A percentile compares a stretch with the other conserved stretches of the same genome.
Evolutionary conservation across 2,888 invertebrate genomes (phyloP).

Genomic region (Tortrix viridana): DNA sequence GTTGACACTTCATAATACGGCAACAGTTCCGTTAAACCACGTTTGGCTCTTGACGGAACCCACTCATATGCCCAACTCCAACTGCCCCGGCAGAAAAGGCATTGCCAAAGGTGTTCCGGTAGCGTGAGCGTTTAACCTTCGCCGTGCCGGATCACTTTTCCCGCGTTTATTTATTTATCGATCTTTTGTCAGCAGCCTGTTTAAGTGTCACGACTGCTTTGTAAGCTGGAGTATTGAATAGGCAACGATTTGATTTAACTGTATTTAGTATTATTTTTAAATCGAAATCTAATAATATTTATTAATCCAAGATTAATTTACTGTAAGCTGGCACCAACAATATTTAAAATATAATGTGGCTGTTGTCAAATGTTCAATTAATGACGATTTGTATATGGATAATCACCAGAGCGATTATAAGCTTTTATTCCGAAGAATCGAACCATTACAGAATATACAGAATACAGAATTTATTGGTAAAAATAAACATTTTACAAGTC

Average conservation of each 20-base stretch:
- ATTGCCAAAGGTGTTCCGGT: slow-evolving; percentile 38
- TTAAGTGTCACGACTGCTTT: slow-evolving; percentile 27
- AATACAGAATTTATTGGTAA: no score
- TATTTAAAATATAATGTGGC: no score
- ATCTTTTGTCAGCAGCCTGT: slow-evolving; percentile 25
- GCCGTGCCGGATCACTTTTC: slow-evolving; percentile 41
- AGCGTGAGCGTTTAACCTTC: slow-evolving; percentile 38
- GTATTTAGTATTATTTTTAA: not conserved
- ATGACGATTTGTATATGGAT: no score
- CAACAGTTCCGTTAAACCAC: not conserved
- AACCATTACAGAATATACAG: no score
- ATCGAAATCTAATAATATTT: no score
- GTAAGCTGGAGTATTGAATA: slow-evolving; percentile 13
- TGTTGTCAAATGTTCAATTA: no score
- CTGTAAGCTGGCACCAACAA: no score
- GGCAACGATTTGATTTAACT: slow-evolving; percentile 2
- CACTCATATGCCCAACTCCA: slow-evolving; percentile 3
- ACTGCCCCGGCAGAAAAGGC: slow-evolving; percentile 18
- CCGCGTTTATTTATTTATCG: slow-evolving; percentile 34
- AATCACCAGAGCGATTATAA: no score
- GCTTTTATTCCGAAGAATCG: no score
- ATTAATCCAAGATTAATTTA: no score
- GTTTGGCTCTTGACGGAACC: not conserved
- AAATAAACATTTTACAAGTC: no score
- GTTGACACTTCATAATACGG: not conserved